A percentile compares a stretch with the other conserved stretches of the same genome.
phyloP scores from a whole-genome alignment of 2,888 invertebrate genomes.

The Zygothrica quintamaculata region DNA sequence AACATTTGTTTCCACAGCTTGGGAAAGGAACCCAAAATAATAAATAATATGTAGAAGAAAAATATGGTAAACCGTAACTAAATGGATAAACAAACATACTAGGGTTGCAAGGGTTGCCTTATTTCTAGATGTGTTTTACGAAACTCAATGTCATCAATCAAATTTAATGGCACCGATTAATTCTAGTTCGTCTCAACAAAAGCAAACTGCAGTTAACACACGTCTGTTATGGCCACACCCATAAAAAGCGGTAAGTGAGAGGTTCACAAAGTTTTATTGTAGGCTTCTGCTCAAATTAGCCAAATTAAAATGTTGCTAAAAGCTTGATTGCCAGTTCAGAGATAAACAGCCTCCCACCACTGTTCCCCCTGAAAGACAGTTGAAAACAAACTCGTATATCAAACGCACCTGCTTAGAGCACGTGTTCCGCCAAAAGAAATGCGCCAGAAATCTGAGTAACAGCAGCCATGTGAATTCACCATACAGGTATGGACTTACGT shows the following conservation, averaged over 20 bases:
- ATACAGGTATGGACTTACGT: conserved; percentile 47
- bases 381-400: conserved; percentile 56
- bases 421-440: not conserved
- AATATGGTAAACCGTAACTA: conserved; percentile 59
- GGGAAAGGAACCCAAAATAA: conserved; percentile 54
- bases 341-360: not conserved
- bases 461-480: conserved; percentile 22
- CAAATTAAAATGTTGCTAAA: conserved; percentile 52
- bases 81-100: no score
- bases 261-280: conserved; percentile 28
- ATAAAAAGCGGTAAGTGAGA: not conserved
- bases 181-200: conserved; percentile 48
- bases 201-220: conserved; percentile 13
- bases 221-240: conserved; percentile 20
- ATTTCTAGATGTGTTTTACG: conserved; percentile 30
- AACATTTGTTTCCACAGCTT: conserved; percentile 60
- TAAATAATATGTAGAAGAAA: conserved; percentile 69
- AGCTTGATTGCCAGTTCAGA: conserved; percentile 14
- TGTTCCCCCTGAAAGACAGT: conserved; percentile 18
- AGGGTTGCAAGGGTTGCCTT: conserved; percentile 21
- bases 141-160: conserved; percentile 64
- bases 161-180: conserved; percentile 71
- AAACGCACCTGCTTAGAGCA: conserved; percentile 36
- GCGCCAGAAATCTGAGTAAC: conserved; percentile 17
- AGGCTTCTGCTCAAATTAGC: conserved; percentile 51